Percentiles rank a stretch among this genome's conserved stretches.
phyloP scores from a whole-genome alignment of 2,888 invertebrate species.

The Papilio gigon region DNA sequence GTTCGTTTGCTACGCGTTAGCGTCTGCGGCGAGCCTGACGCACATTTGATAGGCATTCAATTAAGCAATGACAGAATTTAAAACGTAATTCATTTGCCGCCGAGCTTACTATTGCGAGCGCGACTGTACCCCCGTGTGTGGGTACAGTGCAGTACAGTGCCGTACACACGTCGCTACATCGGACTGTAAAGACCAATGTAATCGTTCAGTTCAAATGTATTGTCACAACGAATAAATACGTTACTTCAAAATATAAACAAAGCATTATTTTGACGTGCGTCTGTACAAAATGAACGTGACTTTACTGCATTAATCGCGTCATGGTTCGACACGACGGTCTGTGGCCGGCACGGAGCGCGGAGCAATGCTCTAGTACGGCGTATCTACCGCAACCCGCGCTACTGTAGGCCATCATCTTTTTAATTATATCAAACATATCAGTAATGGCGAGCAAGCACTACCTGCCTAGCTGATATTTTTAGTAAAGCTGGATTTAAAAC shows the following conservation, averaged over 20 bases:
- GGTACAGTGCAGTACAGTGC: background rate
- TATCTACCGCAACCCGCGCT: no score
- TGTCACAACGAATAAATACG: background rate
- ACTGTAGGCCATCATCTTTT: no score
- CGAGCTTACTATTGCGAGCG: conserved; percentile 9
- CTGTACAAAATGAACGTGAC: background rate
- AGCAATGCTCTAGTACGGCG: no score
- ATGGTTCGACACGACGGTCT: background rate
- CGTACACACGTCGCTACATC: background rate
- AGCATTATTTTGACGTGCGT: background rate
- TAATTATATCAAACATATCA: no score
- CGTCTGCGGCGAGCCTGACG: background rate
- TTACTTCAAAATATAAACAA: background rate
- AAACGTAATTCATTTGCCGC: conserved; percentile 17
- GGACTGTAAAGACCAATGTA: background rate
- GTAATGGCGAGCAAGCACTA: no score
- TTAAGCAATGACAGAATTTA: conserved; percentile 26
- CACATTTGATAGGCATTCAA: conserved; percentile 18
- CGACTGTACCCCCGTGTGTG: conserved; percentile 3
- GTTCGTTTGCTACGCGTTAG: background rate
- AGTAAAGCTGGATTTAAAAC: background rate
- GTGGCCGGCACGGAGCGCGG: background rate
- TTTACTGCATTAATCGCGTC: background rate
- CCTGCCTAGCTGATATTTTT: no score
- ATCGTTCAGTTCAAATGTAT: background rate